Conservation (phyloP, 2,888 invertebrate genomes). For the Meganola albula region DNA sequence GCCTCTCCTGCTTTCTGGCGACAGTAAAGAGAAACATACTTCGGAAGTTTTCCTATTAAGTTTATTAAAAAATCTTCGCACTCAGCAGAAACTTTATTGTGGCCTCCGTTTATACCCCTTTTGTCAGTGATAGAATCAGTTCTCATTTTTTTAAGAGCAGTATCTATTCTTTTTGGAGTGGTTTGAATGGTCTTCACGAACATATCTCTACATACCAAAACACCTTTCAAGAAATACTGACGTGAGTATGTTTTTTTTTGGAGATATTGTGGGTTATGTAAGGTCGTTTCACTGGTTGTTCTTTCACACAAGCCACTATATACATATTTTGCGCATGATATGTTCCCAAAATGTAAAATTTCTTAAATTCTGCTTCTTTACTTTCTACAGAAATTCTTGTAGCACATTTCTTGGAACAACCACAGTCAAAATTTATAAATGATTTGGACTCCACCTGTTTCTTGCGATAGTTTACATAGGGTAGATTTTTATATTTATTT, state of each 20-base stretch:
- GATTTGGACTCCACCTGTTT: slow-evolving; percentile 5
- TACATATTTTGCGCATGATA: slow-evolving; percentile 7
- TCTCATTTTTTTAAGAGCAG: slow-evolving; percentile 8
- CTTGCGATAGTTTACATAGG: slow-evolving; percentile 6
- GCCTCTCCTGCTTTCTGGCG: slow-evolving; percentile 10
- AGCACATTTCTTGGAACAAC: slow-evolving; percentile 6
- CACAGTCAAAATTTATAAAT: slow-evolving; percentile 8
- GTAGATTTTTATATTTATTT: slow-evolving; percentile 7
- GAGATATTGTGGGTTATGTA: slow-evolving; percentile 4
- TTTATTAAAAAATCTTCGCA: slow-evolving; percentile 6
- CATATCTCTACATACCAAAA: slow-evolving; percentile 11
- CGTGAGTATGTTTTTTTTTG: slow-evolving; percentile 4
- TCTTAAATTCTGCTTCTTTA: slow-evolving; percentile 3
- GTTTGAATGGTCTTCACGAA: slow-evolving; percentile 15
- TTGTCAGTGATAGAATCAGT: slow-evolving; percentile 6
- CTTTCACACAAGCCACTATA: slow-evolving; percentile 8
- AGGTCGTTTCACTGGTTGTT: slow-evolving; percentile 5
- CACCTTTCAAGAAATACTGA: slow-evolving; percentile 6
- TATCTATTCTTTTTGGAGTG: slow-evolving; percentile 13
- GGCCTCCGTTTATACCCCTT: slow-evolving; percentile 6
- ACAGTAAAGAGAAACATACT: slow-evolving; percentile 8
- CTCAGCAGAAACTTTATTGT: slow-evolving; percentile 5
- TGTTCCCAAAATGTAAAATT: slow-evolving; percentile 8
- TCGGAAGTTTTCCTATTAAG: slow-evolving; percentile 9
- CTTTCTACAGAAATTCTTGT: slow-evolving; percentile 5